Evolutionary conservation across 2,113 vertebrate species (phyloP), one percentile per base, ranked within the genome.

Genomic region (Gobiocypris rarus): DNA sequence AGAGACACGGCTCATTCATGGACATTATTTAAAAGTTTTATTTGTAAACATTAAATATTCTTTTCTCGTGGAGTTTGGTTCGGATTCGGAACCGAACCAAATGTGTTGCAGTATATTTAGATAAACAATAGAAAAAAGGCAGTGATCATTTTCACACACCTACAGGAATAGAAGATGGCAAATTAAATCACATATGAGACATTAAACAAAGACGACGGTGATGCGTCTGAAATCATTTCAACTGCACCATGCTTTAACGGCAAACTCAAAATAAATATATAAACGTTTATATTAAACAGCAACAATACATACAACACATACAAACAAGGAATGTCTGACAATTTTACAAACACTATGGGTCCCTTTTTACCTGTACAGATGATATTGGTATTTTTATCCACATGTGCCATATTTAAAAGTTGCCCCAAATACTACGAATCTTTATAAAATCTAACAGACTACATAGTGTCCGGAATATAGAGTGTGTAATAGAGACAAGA

Each of bases 381-480:
- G 91, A 94, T 90, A 84, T 87, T 67, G 92, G 91, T 93, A 63
- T 73, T 93, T 94, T 93, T 94, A 95, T 95, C 95, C 93, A 95
- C 96, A 96, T 92, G 91, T 91, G 88, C 91, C 89, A 95, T 97
- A 96, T 96, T 97, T 93, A 96, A 97, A 97, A 96, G 91, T 92
- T 96, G 95, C 95, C 95, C 96, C 95, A 94, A 38, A 94, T 91
- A 96, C 97, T 97, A 98, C 96, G 96, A 95, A 96, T 98, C 95
- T 95, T 96, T 98, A 98, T 98, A 97, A 99, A 99, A 99, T 96
- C 97, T 99, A 99, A 94, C 96, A 99, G 97, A 99, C 98, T 99
- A 99, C 98, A 99, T 97, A 99, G 98, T 99, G 98, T 99, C 98
- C 97, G 96, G 96, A 96, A 96, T 98, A 97, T 97, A 96, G 96